Percentiles rank a stretch among this genome's conserved stretches.
These are phyloP conservation scores for Piezodorus guildinii DNA, from an alignment of 1,140 invertebrate genomes.

Conservation along the genomic window DNA sequence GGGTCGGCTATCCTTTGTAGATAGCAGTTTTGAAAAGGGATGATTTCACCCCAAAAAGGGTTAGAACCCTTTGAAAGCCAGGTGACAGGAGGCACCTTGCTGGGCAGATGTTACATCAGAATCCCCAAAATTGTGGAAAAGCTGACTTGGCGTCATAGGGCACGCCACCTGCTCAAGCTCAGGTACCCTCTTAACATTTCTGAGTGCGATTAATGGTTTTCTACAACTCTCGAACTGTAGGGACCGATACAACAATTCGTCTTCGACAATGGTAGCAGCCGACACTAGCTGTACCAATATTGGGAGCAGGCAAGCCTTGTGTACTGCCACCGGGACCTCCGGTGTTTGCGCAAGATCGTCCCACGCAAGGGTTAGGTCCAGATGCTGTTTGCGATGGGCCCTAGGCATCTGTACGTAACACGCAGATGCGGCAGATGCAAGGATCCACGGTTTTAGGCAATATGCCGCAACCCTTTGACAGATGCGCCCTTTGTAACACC, in stretches of 20 bases:
- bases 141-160: not conserved
- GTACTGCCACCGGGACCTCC: not conserved
- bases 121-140: not conserved
- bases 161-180: not conserved
- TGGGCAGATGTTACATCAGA: conserved; percentile 12
- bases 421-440: not conserved
- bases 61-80: conserved; percentile 14
- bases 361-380: conserved; percentile 12
- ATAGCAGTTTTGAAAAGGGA: not conserved
- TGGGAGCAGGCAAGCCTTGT: not conserved
- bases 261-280: no score
- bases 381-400: conserved; percentile 3
- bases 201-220: no score
- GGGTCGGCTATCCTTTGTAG: no score
- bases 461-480: conserved; percentile 8
- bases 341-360: conserved; percentile 8
- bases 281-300: no score
- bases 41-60: conserved; percentile 17
- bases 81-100: conserved; percentile 1
- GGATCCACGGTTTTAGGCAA: not conserved
- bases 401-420: not conserved
- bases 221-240: no score
- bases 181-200: not conserved
- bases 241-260: no score
- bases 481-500: not conserved